Evolutionary conservation across 2,797 vertebrate genomes (phyloP).

Genomic region (Enteromius mattozi): DNA sequence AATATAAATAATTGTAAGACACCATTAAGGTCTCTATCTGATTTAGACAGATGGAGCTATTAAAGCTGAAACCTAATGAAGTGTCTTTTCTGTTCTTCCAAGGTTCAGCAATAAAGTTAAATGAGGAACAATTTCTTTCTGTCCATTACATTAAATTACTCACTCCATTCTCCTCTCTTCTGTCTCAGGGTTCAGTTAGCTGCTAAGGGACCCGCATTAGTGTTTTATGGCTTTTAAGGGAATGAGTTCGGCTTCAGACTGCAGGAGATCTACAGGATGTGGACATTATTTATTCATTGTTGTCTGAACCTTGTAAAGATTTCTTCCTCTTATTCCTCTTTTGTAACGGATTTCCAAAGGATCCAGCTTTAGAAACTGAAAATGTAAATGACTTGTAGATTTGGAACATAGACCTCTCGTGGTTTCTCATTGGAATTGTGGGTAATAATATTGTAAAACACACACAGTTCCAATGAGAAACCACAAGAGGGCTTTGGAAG

Average conservation of each 20-base stretch:
- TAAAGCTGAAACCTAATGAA: constrained; percentile 81
- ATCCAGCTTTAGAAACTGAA: not conserved
- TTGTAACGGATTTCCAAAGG: not conserved
- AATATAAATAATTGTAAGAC: constrained; percentile 77
- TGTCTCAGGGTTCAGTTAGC: constrained; percentile 77
- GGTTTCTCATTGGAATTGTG: not conserved
- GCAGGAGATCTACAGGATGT: constrained; percentile 24
- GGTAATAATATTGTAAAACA: not conserved
- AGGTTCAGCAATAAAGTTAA: constrained; percentile 84
- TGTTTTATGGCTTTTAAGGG: constrained; percentile 55
- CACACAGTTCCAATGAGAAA: not conserved
- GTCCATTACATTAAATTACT: constrained; percentile 86
- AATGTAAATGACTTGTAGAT: not conserved
- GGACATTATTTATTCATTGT: constrained; percentile 44
- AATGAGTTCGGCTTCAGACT: constrained; percentile 37
- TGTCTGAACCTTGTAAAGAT: constrained; percentile 5
- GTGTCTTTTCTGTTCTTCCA: constrained; percentile 77
- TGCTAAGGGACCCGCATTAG: constrained; percentile 63
- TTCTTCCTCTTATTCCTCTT: not conserved
- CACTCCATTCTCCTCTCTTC: constrained; percentile 74
- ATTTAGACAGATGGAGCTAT: constrained; percentile 85
- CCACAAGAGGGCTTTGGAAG: not conserved
- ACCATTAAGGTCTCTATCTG: constrained; percentile 79
- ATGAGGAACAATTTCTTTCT: constrained; percentile 86
- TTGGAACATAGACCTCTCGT: not conserved